Conservation (phyloP, 2,888 invertebrate species). For the Creontiades dilutus region DNA sequence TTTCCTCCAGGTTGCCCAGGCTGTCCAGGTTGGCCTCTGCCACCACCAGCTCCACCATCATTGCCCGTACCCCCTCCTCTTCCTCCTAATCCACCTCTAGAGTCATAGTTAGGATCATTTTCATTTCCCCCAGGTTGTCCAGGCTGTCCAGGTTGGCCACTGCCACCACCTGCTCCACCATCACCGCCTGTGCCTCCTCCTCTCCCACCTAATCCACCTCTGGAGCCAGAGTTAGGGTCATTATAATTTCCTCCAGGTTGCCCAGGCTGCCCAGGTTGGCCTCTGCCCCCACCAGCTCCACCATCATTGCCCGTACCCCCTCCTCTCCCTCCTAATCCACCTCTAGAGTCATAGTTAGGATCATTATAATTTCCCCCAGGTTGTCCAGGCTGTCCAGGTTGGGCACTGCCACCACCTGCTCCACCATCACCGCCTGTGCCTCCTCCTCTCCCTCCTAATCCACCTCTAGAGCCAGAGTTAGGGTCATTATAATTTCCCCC, state of each 20-base stretch:
- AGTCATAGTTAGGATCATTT: neutral
- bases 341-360: neutral
- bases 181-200: neutral
- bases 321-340: neutral
- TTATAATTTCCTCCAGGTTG: neutral
- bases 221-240: neutral
- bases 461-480: neutral
- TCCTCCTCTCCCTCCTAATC: neutral
- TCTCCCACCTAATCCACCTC: neutral
- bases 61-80: neutral
- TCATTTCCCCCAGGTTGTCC: neutral
- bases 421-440: slow-evolving; percentile 26
- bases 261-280: slow-evolving; percentile 7
- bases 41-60: slow-evolving; percentile 20
- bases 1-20: neutral
- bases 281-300: neutral
- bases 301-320: neutral
- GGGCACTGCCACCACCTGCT: slow-evolving; percentile 3
- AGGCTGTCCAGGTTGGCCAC: neutral
- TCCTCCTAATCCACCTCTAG: neutral
- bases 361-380: neutral
- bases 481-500: neutral
- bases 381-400: slow-evolving; percentile 27
- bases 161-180: neutral
- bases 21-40: neutral